phyloP scores from a whole-genome alignment of 2,797 vertebrate species.

The Tauraco hartlaubi region DNA sequence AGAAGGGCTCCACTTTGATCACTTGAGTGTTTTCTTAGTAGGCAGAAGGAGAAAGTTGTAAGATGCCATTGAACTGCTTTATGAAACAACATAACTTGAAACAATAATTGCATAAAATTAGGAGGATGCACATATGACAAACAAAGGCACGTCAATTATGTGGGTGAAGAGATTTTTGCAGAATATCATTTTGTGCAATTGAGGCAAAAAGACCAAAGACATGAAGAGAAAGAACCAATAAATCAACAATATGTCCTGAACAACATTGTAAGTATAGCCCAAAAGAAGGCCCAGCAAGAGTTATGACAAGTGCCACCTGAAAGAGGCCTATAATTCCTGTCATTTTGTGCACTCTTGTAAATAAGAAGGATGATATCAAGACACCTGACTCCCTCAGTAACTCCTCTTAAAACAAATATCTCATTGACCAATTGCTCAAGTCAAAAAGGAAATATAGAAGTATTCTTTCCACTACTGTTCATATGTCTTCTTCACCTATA shows the following conservation, averaged over 20 bases:
- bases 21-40: background rate
- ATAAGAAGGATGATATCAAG: background rate
- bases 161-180: background rate
- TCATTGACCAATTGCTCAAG: background rate
- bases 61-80: background rate
- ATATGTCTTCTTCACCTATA: fast-evolving
- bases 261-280: background rate
- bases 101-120: background rate
- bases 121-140: background rate
- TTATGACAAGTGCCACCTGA: background rate
- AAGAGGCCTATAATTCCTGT: background rate
- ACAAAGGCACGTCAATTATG: background rate
- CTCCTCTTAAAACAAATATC: background rate
- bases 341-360: background rate
- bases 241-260: background rate
- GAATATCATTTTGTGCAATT: background rate
- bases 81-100: background rate
- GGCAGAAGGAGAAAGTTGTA: background rate
- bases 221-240: background rate
- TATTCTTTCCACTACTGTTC: background rate
- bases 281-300: background rate
- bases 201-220: background rate
- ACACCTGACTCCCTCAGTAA: background rate
- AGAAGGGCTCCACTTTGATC: background rate
- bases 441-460: background rate